A percentile compares a stretch with the other conserved stretches of the same genome.
These are phyloP conservation scores for Lagenorhynchus albirostris DNA, from an alignment of 2,113 vertebrate species.

Conservation along the genomic window DNA sequence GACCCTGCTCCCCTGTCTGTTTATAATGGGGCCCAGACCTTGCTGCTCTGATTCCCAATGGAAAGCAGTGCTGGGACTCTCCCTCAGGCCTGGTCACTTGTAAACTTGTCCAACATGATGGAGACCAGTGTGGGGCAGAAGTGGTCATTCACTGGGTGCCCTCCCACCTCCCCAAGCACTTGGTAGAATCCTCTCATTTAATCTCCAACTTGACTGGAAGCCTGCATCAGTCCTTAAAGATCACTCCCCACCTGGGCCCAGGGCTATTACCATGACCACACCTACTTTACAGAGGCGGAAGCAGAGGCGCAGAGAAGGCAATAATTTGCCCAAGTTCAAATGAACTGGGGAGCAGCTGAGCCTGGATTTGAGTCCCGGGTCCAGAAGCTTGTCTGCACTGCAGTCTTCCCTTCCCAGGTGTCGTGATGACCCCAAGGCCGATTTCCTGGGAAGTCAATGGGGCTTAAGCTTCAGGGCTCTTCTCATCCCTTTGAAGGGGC, in stretches of 20 bases:
- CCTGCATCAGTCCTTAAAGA: neutral
- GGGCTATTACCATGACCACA: neutral
- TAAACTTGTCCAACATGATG: neutral
- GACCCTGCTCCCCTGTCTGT: neutral
- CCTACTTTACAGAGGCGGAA: neutral
- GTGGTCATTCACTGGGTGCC: neutral
- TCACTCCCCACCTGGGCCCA: accelerated
- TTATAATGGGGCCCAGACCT: neutral
- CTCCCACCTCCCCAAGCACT: neutral
- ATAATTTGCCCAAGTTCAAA: neutral
- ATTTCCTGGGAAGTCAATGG: neutral
- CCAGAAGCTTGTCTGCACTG: neutral
- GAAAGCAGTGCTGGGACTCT: too few relatives aligned
- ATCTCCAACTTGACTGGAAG: neutral
- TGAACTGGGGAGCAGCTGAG: too few relatives aligned
- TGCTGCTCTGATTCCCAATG: neutral
- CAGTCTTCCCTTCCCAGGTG: too few relatives aligned
- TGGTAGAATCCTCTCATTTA: neutral
- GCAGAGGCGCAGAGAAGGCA: neutral
- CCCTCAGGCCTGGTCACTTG: neutral
- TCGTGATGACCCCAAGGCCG: accelerated
- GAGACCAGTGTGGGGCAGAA: neutral
- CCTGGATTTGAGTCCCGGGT: neutral
- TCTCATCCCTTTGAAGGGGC: neutral
- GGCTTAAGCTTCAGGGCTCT: neutral